Conservation (phyloP, 1,140 invertebrate genomes). For the Agraylea sexmaculata region DNA sequence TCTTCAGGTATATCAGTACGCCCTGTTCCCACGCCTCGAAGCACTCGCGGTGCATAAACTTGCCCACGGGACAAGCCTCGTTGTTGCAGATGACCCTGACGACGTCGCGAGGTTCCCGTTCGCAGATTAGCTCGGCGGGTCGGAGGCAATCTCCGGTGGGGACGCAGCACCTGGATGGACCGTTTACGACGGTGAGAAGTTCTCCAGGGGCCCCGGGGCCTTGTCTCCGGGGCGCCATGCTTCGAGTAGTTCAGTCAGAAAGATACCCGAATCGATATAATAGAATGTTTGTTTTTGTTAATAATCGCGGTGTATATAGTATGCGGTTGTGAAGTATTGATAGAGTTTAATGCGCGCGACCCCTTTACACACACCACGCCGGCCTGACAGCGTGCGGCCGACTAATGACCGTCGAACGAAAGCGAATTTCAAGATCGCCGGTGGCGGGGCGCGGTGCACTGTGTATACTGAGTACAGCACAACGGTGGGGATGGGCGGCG, state of each 20-base stretch:
- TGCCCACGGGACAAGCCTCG: conserved; percentile 72
- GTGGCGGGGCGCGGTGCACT: conserved; percentile 27
- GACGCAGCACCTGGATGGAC: conserved; percentile 55
- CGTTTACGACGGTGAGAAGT: conserved; percentile 22
- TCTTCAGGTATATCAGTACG: conserved; percentile 77
- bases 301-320: conserved; percentile 3
- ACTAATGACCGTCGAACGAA: conserved; percentile 42
- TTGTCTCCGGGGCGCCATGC: conserved; percentile 38
- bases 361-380: conserved; percentile 35
- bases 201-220: conserved; percentile 32
- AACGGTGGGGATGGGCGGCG: conserved; percentile 10
- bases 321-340: conserved; percentile 6
- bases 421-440: conserved; percentile 44
- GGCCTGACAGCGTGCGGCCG: conserved; percentile 38
- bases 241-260: conserved; percentile 11
- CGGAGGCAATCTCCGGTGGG: conserved; percentile 67
- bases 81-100: conserved; percentile 92
- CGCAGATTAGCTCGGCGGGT: conserved; percentile 41
- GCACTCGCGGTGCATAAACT: conserved; percentile 92
- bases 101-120: conserved; percentile 64
- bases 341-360: conserved; percentile 27
- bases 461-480: conserved; percentile 4
- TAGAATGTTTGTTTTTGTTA: not conserved
- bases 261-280: not conserved
- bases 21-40: conserved; percentile 88